Evolutionary conservation across 2,113 vertebrate species (phyloP).

Genomic region (Gambusia holbrooki): DNA sequence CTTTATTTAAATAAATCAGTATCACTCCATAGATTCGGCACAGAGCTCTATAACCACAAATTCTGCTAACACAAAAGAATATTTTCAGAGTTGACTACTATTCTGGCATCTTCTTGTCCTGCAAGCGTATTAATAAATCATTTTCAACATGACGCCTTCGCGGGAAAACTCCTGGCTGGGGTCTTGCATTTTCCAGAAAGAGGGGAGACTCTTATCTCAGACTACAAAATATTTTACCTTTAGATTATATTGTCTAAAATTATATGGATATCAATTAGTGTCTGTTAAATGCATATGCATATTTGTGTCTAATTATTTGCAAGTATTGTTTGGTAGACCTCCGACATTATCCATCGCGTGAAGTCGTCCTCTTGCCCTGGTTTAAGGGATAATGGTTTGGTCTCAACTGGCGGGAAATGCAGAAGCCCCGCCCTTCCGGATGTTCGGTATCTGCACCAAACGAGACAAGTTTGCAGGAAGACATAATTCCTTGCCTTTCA

Average conservation of each 20-base stretch:
- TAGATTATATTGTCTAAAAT: neutral
- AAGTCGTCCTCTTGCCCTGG: neutral
- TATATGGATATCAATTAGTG: neutral
- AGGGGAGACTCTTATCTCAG: neutral
- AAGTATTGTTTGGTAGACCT: neutral
- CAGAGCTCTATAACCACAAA: no score
- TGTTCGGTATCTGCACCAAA: rapidly evolving
- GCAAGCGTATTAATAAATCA: neutral
- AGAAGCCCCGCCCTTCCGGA: slow-evolving; percentile 26
- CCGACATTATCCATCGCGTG: rapidly evolving
- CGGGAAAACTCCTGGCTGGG: neutral
- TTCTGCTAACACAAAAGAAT: no score
- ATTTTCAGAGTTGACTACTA: no score
- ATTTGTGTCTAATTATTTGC: neutral
- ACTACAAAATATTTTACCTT: neutral
- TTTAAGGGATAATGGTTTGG: slow-evolving; percentile 30
- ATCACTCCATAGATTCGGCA: no score
- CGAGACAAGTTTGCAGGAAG: neutral
- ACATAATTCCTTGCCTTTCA: neutral
- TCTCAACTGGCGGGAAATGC: slow-evolving; percentile 69
- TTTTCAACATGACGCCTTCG: neutral
- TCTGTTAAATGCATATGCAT: neutral
- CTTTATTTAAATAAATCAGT: no score
- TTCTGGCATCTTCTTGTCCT: no score
- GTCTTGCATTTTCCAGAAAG: neutral